Evolutionary conservation across 2,888 invertebrate species (phyloP).

Genomic region (Zeuzera pyrina): DNA sequence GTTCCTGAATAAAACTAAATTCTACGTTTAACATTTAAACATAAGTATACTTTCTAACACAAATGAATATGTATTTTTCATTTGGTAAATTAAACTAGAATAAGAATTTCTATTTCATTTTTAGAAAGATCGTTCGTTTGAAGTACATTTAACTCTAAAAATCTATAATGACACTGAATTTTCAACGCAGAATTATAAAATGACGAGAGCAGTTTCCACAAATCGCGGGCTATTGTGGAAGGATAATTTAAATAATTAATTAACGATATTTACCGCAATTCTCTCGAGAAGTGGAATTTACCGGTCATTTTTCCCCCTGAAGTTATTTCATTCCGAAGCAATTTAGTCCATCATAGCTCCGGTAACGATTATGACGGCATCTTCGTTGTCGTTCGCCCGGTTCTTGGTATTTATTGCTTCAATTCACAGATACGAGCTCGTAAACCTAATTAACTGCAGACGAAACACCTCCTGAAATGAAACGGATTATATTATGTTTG

Average conservation of each 20-base stretch:
- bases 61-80: not conserved
- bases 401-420: slow-evolving; percentile 36
- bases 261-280: slow-evolving; percentile 3
- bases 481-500: slow-evolving; percentile 25
- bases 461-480: slow-evolving; percentile 32
- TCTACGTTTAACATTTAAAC: not conserved
- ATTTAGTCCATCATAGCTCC: slow-evolving; percentile 11
- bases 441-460: slow-evolving; percentile 45
- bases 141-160: too few relatives aligned
- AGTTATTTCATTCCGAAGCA: slow-evolving; percentile 12
- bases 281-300: slow-evolving; percentile 1
- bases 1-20: too few relatives aligned
- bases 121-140: too few relatives aligned
- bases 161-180: too few relatives aligned
- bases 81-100: not conserved
- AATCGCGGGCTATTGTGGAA: slow-evolving; percentile 1
- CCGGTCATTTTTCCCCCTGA: slow-evolving; percentile 5
- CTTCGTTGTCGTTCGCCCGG: slow-evolving; percentile 19
- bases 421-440: slow-evolving; percentile 31
- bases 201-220: not conserved
- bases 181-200: slow-evolving; percentile 3
- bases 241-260: slow-evolving; percentile 2
- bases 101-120: not conserved
- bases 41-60: not conserved
- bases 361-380: slow-evolving; percentile 17